These are phyloP conservation scores for Eleutherodactylus coqui DNA, from an alignment of 2,797 vertebrate species.

Conservation along the genomic window DNA sequence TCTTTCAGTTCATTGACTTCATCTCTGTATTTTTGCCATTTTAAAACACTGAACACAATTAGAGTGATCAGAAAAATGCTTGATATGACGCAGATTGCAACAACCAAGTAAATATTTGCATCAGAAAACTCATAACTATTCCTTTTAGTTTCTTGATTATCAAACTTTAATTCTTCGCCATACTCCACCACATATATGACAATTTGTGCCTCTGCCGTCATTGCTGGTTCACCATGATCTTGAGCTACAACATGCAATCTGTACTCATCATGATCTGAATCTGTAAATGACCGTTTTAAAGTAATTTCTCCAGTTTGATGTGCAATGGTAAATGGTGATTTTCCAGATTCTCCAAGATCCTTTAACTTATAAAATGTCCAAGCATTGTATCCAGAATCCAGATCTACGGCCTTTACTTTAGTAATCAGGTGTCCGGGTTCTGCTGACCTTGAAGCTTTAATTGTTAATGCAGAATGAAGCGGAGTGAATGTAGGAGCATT, in stretches of 20 bases:
- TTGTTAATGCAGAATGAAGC: constrained; percentile 63
- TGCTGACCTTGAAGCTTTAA: constrained; percentile 7
- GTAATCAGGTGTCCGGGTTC: constrained; percentile 29
- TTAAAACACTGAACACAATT: constrained; percentile 52
- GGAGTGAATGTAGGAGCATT: constrained; percentile 65
- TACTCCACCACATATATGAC: constrained; percentile 81
- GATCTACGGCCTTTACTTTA: constrained; percentile 26
- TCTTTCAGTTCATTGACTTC: constrained; percentile 41
- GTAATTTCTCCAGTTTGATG: constrained; percentile 66
- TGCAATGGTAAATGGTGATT: constrained; percentile 63
- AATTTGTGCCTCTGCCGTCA: constrained; percentile 78
- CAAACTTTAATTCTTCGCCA: constrained; percentile 11
- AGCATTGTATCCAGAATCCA: constrained; percentile 65
- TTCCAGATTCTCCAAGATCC: constrained; percentile 55
- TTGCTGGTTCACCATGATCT: constrained; percentile 79
- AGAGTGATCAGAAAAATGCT: constrained; percentile 64
- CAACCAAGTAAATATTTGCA: constrained; percentile 57
- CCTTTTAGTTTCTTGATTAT: background rate
- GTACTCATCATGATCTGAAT: constrained; percentile 80
- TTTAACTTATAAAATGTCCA: constrained; percentile 65
- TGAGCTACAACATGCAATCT: constrained; percentile 76
- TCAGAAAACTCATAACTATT: constrained; percentile 23
- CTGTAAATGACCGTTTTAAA: constrained; percentile 67
- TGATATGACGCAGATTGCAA: constrained; percentile 60
- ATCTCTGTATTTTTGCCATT: constrained; percentile 56